A percentile compares a stretch with the other conserved stretches of the same genome.
phyloP scores from a whole-genome alignment of 2,888 invertebrate genomes.

The Thymelicus lineola region DNA sequence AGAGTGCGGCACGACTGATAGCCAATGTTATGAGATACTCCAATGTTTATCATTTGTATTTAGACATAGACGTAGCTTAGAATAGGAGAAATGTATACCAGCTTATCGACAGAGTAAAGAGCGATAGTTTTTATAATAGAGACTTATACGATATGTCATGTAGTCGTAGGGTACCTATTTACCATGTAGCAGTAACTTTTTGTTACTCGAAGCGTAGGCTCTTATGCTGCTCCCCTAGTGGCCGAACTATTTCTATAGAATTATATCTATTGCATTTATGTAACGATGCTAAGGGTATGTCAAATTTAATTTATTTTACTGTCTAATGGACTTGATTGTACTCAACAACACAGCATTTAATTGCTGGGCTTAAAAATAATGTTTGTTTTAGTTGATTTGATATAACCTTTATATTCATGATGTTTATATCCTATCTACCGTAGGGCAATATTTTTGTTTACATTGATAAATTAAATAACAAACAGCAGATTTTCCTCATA shows the following conservation, averaged over 20 bases:
- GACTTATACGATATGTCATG: slow-evolving; percentile 58
- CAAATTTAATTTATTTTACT: not conserved
- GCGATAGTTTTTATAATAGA: slow-evolving; percentile 80
- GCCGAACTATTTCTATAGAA: slow-evolving; percentile 28
- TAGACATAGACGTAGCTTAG: slow-evolving; percentile 68
- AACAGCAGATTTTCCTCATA: slow-evolving; percentile 28
- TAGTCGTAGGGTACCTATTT: slow-evolving; percentile 44
- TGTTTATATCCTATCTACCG: slow-evolving; percentile 28
- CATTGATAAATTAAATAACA: slow-evolving; percentile 43
- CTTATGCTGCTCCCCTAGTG: slow-evolving; percentile 21
- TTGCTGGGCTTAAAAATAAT: slow-evolving; percentile 5
- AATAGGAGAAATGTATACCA: slow-evolving; percentile 60
- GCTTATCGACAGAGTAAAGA: slow-evolving; percentile 72
- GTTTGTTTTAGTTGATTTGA: slow-evolving; percentile 21
- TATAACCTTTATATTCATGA: slow-evolving; percentile 28
- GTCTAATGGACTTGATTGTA: not conserved
- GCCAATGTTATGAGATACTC: slow-evolving; percentile 77
- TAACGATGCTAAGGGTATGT: slow-evolving; percentile 1
- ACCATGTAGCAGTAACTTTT: slow-evolving; percentile 20
- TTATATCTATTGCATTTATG: slow-evolving; percentile 14
- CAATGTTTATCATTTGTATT: slow-evolving; percentile 77
- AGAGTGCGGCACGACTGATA: slow-evolving; percentile 81
- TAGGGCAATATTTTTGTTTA: slow-evolving; percentile 43
- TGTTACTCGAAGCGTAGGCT: slow-evolving; percentile 31
- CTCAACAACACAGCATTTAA: not conserved